These are phyloP conservation scores for Recurvirostra avosetta DNA, from an alignment of 2,113 vertebrate genomes.

Conservation along the genomic window DNA sequence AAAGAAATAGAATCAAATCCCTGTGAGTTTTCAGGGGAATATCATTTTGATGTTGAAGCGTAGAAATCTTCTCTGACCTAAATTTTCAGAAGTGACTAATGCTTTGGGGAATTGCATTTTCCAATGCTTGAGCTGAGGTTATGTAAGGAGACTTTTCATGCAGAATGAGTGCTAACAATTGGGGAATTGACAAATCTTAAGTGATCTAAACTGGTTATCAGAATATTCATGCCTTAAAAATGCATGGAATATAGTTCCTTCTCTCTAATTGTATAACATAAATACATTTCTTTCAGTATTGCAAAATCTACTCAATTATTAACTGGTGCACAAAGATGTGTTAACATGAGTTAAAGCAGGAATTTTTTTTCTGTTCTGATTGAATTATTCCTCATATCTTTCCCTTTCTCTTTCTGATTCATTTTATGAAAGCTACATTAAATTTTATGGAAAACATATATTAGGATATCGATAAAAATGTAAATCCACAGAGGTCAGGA, in stretches of 20 bases:
- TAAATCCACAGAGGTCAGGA: neutral
- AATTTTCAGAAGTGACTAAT: constrained; percentile 15
- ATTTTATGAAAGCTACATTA: neutral
- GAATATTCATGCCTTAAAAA: neutral
- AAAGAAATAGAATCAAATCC: constrained; percentile 13
- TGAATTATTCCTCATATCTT: neutral
- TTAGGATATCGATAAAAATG: neutral
- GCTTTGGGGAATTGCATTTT: constrained; percentile 7
- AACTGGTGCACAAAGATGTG: neutral
- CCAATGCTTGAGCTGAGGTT: neutral
- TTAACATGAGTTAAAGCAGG: neutral
- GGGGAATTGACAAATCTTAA: constrained; percentile 2
- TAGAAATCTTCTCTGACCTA: constrained; percentile 38
- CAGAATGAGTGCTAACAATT: neutral
- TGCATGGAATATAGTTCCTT: neutral
- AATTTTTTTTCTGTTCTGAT: neutral
- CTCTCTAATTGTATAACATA: neutral
- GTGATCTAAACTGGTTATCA: neutral
- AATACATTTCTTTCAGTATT: neutral
- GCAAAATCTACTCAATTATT: neutral
- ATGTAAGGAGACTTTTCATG: neutral
- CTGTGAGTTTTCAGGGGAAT: constrained; percentile 34
- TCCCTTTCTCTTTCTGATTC: neutral
- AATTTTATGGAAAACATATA: neutral
- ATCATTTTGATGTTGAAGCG: constrained; percentile 32